phyloP scores from a whole-genome alignment of 2,888 invertebrate species.

The Yponomeuta plumbellus region DNA sequence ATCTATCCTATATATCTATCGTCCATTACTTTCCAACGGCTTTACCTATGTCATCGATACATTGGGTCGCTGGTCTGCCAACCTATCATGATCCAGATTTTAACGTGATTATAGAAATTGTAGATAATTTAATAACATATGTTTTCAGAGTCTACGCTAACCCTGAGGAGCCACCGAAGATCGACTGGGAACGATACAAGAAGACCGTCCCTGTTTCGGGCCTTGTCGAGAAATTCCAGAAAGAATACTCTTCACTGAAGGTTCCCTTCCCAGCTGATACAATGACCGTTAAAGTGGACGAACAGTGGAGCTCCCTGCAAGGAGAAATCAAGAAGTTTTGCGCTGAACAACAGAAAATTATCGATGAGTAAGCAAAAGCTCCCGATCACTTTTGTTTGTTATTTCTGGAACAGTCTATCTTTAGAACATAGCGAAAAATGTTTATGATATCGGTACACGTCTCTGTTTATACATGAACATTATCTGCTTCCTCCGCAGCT shows the following conservation, averaged over 20 bases:
- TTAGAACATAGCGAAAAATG: not conserved
- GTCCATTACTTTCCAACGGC: no score
- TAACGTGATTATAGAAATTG: no score
- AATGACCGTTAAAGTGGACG: slow-evolving; percentile 42
- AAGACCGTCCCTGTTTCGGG: slow-evolving; percentile 45
- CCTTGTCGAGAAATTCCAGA: slow-evolving; percentile 52
- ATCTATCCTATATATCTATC: no score
- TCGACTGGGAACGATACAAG: slow-evolving; percentile 55
- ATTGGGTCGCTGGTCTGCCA: no score
- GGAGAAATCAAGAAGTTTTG: slow-evolving; percentile 44
- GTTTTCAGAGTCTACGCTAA: slow-evolving; percentile 42
- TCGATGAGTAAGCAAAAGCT: slow-evolving; percentile 36
- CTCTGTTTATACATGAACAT: no score
- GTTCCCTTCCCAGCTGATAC: slow-evolving; percentile 54
- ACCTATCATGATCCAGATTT: no score
- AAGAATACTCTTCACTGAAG: slow-evolving; percentile 39
- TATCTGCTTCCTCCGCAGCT: slow-evolving; percentile 29
- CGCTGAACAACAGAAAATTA: slow-evolving; percentile 38
- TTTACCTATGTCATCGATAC: no score
- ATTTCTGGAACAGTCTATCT: not conserved
- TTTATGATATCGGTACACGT: no score
- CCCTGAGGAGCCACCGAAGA: slow-evolving; percentile 51
- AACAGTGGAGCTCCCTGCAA: slow-evolving; percentile 50
- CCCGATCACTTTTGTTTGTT: slow-evolving; percentile 5
- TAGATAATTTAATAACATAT: not conserved